A percentile compares a stretch with the other conserved stretches of the same genome.
Evolutionary conservation across 2,113 vertebrate species (phyloP).

Genomic region (Callipepla californica): DNA sequence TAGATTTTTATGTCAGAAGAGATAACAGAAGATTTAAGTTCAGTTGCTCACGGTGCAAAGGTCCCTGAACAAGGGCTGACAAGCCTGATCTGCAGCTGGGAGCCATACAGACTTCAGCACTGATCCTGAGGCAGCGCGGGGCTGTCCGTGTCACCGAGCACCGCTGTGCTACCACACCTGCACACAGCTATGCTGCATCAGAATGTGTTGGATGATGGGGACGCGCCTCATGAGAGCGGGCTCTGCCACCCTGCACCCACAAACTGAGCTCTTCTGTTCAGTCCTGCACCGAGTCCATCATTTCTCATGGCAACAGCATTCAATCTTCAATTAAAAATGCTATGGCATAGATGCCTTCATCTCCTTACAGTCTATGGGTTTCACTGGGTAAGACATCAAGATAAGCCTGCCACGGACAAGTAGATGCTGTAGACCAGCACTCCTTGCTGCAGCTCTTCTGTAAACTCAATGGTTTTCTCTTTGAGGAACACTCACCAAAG

Average conservation of each 20-base stretch:
- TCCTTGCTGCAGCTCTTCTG: background rate
- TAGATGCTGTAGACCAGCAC: background rate
- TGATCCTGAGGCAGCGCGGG: background rate
- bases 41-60: background rate
- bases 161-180: no score
- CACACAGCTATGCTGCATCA: no score
- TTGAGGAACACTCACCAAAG: background rate
- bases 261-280: background rate
- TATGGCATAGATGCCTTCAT: background rate
- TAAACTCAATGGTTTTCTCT: background rate
- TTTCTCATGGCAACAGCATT: background rate
- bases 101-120: background rate
- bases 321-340: background rate
- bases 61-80: background rate
- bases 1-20: background rate
- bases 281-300: background rate
- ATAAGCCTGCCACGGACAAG: background rate
- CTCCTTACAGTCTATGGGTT: background rate
- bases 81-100: background rate
- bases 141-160: background rate
- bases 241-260: accelerated
- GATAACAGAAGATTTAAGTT: background rate
- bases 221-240: accelerated
- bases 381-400: background rate
- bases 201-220: accelerated